Conservation (phyloP, 2,797 vertebrate species). For the Tenualosa thibaudeaui region DNA sequence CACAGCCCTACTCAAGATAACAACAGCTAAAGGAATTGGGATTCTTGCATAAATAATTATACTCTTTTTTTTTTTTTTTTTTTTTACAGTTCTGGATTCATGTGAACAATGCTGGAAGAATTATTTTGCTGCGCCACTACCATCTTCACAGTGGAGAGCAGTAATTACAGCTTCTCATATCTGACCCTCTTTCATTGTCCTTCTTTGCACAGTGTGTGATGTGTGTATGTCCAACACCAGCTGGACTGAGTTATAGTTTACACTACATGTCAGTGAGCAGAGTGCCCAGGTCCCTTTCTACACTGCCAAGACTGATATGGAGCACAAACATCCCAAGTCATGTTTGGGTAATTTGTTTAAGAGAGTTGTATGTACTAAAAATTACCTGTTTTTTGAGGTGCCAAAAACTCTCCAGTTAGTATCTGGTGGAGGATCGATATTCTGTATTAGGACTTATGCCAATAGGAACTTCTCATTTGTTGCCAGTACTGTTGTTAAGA, state of each 20-base stretch:
- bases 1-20: neutral
- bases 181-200: neutral
- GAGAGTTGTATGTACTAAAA: neutral
- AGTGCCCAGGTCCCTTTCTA: neutral
- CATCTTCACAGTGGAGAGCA: neutral
- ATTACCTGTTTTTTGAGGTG: neutral
- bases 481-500: slow-evolving; percentile 5
- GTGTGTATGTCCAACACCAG: neutral
- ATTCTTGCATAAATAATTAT: neutral
- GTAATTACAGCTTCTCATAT: neutral
- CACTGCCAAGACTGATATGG: neutral
- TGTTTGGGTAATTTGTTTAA: neutral
- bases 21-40: neutral
- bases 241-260: slow-evolving; percentile 1
- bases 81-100: slow-evolving; percentile 38
- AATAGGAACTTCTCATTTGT: neutral
- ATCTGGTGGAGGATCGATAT: neutral
- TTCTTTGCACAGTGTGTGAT: neutral
- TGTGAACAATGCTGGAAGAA: slow-evolving; percentile 32
- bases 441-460: neutral
- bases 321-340: neutral
- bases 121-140: neutral
- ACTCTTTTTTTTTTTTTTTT: neutral
- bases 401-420: slow-evolving; percentile 6
- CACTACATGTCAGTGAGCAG: neutral